Evolutionary conservation across 2,113 vertebrate species (phyloP).

Genomic region (Corythornis cristatus): DNA sequence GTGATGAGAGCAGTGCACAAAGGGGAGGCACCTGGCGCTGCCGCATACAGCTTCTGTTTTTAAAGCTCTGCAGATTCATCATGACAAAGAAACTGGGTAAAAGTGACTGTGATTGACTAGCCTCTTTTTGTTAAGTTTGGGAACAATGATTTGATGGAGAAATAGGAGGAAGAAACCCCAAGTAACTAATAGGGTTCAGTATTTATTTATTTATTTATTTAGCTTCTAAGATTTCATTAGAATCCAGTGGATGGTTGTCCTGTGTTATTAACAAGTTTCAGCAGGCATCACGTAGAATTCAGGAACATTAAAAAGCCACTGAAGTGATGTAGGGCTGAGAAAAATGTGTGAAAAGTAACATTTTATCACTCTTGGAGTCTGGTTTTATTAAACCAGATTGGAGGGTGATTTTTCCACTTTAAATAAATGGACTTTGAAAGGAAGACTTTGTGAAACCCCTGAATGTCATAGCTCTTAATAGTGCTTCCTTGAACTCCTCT

Average conservation of each 20-base stretch:
- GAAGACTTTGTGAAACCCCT: neutral
- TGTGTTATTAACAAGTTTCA: slow-evolving; percentile 9
- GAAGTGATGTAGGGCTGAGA: neutral
- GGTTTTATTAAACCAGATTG: neutral
- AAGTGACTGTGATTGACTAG: slow-evolving; percentile 59
- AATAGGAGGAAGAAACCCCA: neutral
- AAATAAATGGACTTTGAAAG: neutral
- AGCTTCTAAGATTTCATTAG: slow-evolving; percentile 19
- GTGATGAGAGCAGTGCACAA: slow-evolving; percentile 56
- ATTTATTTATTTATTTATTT: neutral
- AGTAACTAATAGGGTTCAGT: neutral
- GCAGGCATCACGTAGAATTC: neutral
- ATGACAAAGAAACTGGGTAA: slow-evolving; percentile 19
- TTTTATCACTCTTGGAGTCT: neutral
- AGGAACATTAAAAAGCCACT: neutral
- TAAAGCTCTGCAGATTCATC: slow-evolving; percentile 1
- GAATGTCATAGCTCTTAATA: neutral
- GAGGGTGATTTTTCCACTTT: neutral
- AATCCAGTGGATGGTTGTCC: slow-evolving; percentile 16
- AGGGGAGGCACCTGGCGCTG: slow-evolving; percentile 20
- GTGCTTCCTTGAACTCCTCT: neutral
- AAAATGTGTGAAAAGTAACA: neutral
- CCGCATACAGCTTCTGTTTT: slow-evolving; percentile 40
- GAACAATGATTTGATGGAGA: slow-evolving; percentile 18
- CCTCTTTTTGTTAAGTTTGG: slow-evolving; percentile 30